Percentiles rank a stretch among this genome's conserved stretches.
Conservation (phyloP, 2,888 invertebrate species). For the Synanthedon andrenaeformis region DNA sequence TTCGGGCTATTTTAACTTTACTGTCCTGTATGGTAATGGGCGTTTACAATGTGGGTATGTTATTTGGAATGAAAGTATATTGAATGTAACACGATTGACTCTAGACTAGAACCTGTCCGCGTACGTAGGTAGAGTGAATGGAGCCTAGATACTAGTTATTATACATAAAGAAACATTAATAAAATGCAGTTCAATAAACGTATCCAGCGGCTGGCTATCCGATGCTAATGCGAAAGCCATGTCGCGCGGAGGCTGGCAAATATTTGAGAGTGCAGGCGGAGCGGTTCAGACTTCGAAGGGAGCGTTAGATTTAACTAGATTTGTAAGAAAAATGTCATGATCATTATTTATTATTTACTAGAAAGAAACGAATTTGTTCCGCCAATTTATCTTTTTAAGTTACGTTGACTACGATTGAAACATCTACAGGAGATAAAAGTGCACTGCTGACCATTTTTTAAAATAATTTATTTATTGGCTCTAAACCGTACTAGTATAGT, state of each 20-base stretch:
- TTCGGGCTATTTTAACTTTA: not conserved
- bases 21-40: not conserved
- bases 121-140: conserved; percentile 13
- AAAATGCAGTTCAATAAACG: conserved; percentile 32
- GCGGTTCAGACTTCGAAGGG: conserved; percentile 5
- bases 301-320: no score
- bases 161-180: conserved; percentile 13
- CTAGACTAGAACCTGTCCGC: conserved; percentile 1
- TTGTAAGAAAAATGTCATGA: no score
- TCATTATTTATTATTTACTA: no score
- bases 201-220: conserved; percentile 16
- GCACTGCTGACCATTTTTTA: no score
- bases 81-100: conserved; percentile 16
- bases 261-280: conserved; percentile 37
- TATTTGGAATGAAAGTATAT: not conserved
- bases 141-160: conserved; percentile 10
- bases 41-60: not conserved
- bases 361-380: no score
- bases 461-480: no score
- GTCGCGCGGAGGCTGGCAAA: conserved; percentile 29
- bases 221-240: conserved; percentile 54
- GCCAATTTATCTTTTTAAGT: no score
- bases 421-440: no score
- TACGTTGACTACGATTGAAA: no score
- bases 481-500: no score